Base-by-base conservation (phyloP, 1,140 invertebrate genomes). In the Drosophila nebulosa region DNA sequence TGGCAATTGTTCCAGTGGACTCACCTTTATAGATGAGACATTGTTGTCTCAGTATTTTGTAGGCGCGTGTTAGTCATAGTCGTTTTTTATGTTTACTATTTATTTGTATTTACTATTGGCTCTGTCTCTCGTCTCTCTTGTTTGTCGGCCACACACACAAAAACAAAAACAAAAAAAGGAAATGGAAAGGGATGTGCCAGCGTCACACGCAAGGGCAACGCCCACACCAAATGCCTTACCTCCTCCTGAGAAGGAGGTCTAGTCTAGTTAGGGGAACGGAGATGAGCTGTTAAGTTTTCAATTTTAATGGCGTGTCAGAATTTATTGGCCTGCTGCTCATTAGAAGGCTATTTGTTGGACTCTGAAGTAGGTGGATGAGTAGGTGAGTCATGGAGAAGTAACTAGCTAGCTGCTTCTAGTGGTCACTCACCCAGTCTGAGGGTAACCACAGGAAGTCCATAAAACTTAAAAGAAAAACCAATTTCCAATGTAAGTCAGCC, bases 251-350 rank as follows among this genome's bases (percentile, higher is more conserved):
- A n/a, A n/a, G n/a, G n/a, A n/a, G n/a, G n/a, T n/a, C n/a, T 22
- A 22, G n/a, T 53, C 51, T 53, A 53, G n/a, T 27, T 53, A 9
- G 16, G 14, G n/a, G 32, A 24, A 32, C 51, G 51, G 52, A 32
- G 52, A 55, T 55, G 9, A 21, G 68, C 59, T 36, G 30, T 70
- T 61, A 26, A 35, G 24, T 64, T 70, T 85, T 74, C 61, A 76
- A 85, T 67, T 81, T 86, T 88, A 68, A 85, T 86, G 63, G 81
- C 81, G 81, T 86, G 81, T 75, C 78, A 72, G 83, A 81, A 88
- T 86, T 86, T 88, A 86, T 86, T 86, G 83, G 81, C 78, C 21
- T 42, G 51, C 65, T 74, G 78, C 76, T 69, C 68, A 78, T 84
- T 80, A 86, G 51, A 24, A 35, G 12, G 60, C 35, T 39, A 36